phyloP scores from a whole-genome alignment of 2,113 vertebrate species.

The Gasterosteus aculeatus region DNA sequence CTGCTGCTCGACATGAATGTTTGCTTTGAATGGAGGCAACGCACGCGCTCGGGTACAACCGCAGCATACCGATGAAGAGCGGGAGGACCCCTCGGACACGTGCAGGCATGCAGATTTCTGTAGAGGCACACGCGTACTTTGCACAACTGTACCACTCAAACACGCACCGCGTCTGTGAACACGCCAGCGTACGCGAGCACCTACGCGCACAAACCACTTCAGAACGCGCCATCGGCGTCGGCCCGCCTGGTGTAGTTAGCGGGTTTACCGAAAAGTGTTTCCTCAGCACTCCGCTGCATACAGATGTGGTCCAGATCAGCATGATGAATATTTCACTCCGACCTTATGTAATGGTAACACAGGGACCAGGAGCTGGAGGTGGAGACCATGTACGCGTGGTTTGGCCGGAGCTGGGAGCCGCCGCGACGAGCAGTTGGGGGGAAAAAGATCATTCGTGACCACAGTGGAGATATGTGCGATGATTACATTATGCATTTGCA shows the following conservation, averaged over 20 bases:
- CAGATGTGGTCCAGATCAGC: conserved; percentile 68
- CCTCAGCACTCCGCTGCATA: conserved; percentile 72
- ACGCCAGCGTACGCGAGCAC: conserved; percentile 13
- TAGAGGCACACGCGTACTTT: background rate
- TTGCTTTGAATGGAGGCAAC: conserved; percentile 41
- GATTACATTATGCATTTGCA: conserved; percentile 60
- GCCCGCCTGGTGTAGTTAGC: conserved; percentile 60
- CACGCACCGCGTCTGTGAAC: conserved; percentile 9
- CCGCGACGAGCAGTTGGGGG: conserved; percentile 54
- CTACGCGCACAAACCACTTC: conserved; percentile 53
- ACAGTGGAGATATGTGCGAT: conserved; percentile 50
- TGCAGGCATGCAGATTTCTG: conserved; percentile 35
- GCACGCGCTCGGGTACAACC: conserved; percentile 22
- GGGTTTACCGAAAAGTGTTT: conserved; percentile 72
- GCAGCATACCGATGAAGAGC: conserved; percentile 55
- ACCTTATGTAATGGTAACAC: conserved; percentile 69
- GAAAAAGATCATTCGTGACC: conserved; percentile 61
- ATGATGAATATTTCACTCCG: conserved; percentile 80
- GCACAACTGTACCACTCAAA: conserved; percentile 20
- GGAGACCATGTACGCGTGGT: conserved; percentile 47
- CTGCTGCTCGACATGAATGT: conserved; percentile 46
- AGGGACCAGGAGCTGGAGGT: conserved; percentile 53
- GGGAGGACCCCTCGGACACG: background rate
- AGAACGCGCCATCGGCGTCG: conserved; percentile 35
- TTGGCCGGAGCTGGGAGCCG: conserved; percentile 42